Percentiles rank a stretch among this genome's conserved stretches.
These are phyloP conservation scores for Catharus fuscescens DNA, from an alignment of 2,113 vertebrate genomes.

Conservation along the genomic window DNA sequence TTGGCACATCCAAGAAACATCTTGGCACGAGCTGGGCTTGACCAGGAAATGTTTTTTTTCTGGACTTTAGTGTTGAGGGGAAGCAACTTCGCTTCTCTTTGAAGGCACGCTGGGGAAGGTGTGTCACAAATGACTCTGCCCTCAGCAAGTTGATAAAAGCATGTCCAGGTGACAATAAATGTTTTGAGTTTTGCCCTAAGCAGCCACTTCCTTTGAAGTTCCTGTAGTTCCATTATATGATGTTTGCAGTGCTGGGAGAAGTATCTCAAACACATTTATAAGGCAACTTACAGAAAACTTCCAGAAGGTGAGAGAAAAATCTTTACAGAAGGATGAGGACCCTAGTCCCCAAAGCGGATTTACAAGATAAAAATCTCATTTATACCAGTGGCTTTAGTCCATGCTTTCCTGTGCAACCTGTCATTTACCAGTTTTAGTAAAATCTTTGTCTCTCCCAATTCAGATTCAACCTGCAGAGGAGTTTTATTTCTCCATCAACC, in stretches of 20 bases:
- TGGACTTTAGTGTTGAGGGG: neutral
- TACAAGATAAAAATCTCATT: neutral
- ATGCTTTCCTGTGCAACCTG: neutral
- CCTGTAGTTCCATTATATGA: neutral
- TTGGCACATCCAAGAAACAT: neutral
- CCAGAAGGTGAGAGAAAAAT: neutral
- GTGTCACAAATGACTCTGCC: neutral
- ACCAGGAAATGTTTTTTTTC: constrained; percentile 51
- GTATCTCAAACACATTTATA: neutral
- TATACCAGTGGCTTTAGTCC: accelerated
- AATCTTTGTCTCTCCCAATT: neutral
- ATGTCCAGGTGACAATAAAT: neutral
- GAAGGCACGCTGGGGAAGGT: neutral
- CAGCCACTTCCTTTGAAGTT: constrained; percentile 37
- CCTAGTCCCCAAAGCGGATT: neutral
- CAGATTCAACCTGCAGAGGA: neutral
- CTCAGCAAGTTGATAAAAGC: constrained; percentile 14
- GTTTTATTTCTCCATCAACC: neutral
- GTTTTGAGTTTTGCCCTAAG: neutral
- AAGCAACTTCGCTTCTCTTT: constrained; percentile 21
- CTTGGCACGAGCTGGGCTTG: constrained; percentile 10
- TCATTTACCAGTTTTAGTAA: neutral
- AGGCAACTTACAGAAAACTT: neutral
- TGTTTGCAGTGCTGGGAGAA: constrained; percentile 35
- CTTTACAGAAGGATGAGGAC: neutral